phyloP scores from a whole-genome alignment of 2,113 vertebrate species.

The Nematolebias whitei region DNA sequence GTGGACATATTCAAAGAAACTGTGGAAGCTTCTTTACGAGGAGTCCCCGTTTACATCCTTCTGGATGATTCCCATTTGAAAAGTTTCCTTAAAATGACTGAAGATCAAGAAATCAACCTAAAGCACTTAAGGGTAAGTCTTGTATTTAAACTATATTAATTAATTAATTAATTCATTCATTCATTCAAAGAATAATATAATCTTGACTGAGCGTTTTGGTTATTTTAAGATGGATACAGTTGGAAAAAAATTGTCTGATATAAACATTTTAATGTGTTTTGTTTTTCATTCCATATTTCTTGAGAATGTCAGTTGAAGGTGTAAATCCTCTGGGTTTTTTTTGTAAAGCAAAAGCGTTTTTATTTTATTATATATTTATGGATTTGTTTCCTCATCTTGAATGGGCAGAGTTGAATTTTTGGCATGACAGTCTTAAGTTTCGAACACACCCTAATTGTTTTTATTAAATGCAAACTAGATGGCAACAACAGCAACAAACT shows the following conservation, averaged over 20 bases:
- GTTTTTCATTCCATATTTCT: too few relatives aligned
- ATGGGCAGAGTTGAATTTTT: slow-evolving; percentile 41
- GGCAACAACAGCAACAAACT: background rate
- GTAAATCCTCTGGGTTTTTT: too few relatives aligned
- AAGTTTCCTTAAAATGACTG: slow-evolving; percentile 90
- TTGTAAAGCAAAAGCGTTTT: background rate
- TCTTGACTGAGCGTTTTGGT: background rate
- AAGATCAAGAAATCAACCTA: slow-evolving; percentile 89
- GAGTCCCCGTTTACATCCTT: slow-evolving; percentile 90
- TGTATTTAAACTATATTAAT: background rate
- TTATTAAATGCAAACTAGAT: background rate
- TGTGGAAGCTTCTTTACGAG: slow-evolving; percentile 88
- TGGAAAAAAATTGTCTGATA: too few relatives aligned
- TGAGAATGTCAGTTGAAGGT: too few relatives aligned
- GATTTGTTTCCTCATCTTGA: slow-evolving; percentile 27
- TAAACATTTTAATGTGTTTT: too few relatives aligned
- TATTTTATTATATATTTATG: background rate
- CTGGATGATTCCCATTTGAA: slow-evolving; percentile 87
- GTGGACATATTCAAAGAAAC: slow-evolving; percentile 95
- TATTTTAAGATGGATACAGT: too few relatives aligned
- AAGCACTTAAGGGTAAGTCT: slow-evolving; percentile 92
- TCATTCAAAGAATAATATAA: background rate
- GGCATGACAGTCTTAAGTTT: background rate
- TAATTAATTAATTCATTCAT: background rate
- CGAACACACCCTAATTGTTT: slow-evolving; percentile 33